These are phyloP conservation scores for Galago senegalensis DNA, from an alignment of 2,797 vertebrate species.

Conservation along the genomic window DNA sequence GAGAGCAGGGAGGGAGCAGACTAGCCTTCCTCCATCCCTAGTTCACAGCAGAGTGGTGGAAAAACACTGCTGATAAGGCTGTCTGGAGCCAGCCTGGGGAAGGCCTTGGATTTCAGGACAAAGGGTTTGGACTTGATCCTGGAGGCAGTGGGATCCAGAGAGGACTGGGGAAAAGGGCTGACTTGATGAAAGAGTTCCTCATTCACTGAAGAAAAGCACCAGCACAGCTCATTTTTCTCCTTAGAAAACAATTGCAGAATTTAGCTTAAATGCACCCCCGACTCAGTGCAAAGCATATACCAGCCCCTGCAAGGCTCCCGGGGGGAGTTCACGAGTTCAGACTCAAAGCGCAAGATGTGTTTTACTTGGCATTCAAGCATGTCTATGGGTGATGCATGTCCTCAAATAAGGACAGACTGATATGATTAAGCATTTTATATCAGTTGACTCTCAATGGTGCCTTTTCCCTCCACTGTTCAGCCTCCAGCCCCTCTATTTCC, in stretches of 20 bases:
- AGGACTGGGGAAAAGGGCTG: constrained; percentile 71
- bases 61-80: constrained; percentile 75
- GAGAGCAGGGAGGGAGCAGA: not conserved
- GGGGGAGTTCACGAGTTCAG: constrained; percentile 88
- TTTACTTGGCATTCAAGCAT: constrained; percentile 87
- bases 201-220: constrained; percentile 77
- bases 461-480: constrained; percentile 47
- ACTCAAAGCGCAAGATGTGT: constrained; percentile 86
- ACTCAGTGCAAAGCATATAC: constrained; percentile 87
- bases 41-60: constrained; percentile 33
- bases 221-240: constrained; percentile 80
- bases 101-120: constrained; percentile 81
- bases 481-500: constrained; percentile 60
- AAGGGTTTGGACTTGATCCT: constrained; percentile 79
- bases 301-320: constrained; percentile 81
- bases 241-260: constrained; percentile 80
- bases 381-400: constrained; percentile 87
- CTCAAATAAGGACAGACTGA: constrained; percentile 82
- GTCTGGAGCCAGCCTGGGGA: constrained; percentile 72
- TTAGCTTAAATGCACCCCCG: constrained; percentile 85
- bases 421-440: constrained; percentile 83
- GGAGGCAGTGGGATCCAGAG: constrained; percentile 76
- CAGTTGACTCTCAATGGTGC: constrained; percentile 71
- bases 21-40: not conserved
- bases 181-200: constrained; percentile 84